Evolutionary conservation across 2,113 vertebrate species (phyloP).

Genomic region (Theristicus caerulescens): DNA sequence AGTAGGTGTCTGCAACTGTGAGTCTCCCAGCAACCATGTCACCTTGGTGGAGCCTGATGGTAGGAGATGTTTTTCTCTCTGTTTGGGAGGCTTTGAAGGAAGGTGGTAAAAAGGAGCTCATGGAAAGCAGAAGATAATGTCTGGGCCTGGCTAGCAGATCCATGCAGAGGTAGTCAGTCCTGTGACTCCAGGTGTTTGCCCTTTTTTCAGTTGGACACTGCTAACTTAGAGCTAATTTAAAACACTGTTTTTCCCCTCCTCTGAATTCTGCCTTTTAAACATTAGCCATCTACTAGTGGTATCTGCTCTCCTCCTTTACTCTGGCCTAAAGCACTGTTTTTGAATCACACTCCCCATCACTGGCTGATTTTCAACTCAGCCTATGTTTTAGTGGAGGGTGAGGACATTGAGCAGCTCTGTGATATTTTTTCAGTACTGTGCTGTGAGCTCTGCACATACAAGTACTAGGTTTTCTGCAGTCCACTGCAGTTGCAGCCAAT

Average conservation of each 20-base stretch:
- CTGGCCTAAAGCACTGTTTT: neutral
- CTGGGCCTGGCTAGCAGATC: neutral
- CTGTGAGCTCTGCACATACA: neutral
- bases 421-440: neutral
- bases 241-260: accelerated
- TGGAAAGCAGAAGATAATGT: neutral
- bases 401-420: neutral
- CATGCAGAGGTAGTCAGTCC: too few species aligned
- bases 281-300: neutral
- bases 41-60: neutral
- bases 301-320: neutral
- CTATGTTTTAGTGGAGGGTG: neutral
- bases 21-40: neutral
- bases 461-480: neutral
- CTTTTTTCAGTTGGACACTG: neutral
- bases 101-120: neutral
- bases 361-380: neutral
- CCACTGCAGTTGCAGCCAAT: neutral
- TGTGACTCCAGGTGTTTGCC: neutral
- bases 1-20: neutral
- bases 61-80: neutral
- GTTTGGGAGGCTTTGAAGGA: neutral
- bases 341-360: neutral
- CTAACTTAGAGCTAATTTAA: neutral
- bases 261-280: neutral